phyloP scores from a whole-genome alignment of 2,888 invertebrate genomes.

The Mythimna lalbum region DNA sequence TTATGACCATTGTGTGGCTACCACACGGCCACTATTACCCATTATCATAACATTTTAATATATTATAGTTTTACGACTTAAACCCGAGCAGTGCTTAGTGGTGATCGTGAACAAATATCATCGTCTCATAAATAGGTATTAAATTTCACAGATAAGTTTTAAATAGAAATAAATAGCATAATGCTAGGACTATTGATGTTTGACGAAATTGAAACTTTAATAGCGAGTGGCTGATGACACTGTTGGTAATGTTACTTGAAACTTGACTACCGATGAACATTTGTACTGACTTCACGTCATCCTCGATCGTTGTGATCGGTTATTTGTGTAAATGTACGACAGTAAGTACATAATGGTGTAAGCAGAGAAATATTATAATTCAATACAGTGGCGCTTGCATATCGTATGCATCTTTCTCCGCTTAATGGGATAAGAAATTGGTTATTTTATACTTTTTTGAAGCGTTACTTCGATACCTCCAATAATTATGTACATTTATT shows the following conservation, averaged over 20 bases:
- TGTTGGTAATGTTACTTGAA: constrained; percentile 32
- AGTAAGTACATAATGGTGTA: constrained; percentile 23
- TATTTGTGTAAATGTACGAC: constrained; percentile 49
- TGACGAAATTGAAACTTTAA: constrained; percentile 48
- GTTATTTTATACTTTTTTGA: neutral
- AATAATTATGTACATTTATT: neutral
- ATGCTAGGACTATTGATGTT: constrained; percentile 41
- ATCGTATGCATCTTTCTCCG: neutral
- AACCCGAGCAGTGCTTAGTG: constrained; percentile 37
- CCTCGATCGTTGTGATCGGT: constrained; percentile 28
- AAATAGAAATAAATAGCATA: constrained; percentile 35
- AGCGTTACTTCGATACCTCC: neutral
- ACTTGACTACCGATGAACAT: constrained; percentile 42
- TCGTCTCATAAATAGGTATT: constrained; percentile 56
- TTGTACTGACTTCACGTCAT: constrained; percentile 4
- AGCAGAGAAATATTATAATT: constrained; percentile 18
- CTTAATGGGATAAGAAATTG: neutral
- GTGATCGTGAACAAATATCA: constrained; percentile 45
- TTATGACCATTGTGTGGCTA: constrained; percentile 51
- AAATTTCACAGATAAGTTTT: constrained; percentile 47
- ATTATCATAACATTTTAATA: constrained; percentile 69
- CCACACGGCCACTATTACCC: constrained; percentile 59
- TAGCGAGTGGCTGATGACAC: constrained; percentile 34
- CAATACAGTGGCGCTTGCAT: constrained; percentile 23
- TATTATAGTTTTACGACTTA: constrained; percentile 64